Conservation (phyloP, 64 coral and sea anemone species). For the Porites lutea region DNA sequence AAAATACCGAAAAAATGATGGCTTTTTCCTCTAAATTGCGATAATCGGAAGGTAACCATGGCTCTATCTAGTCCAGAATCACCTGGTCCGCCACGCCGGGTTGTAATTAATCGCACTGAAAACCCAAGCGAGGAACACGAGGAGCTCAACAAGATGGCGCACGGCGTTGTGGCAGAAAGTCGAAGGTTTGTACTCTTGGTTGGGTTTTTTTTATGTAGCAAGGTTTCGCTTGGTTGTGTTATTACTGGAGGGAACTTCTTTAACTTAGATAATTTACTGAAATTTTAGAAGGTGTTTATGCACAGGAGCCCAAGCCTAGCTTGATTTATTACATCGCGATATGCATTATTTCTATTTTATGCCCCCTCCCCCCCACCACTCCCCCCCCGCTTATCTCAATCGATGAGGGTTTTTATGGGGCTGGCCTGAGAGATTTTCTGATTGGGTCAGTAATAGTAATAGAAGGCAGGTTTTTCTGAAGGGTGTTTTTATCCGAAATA, state of each 20-base stretch:
- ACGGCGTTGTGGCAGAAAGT: constrained; percentile 83
- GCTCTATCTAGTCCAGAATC: constrained; percentile 74
- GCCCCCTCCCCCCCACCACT: too few species aligned
- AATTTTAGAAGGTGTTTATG: background rate
- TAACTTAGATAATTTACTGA: background rate
- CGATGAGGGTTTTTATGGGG: too few species aligned
- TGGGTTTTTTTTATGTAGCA: background rate
- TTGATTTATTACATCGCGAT: too few species aligned
- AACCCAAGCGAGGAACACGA: constrained; percentile 92
- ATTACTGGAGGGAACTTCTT: background rate
- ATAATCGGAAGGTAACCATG: background rate
- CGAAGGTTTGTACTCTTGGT: constrained; percentile 57
- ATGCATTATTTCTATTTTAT: too few species aligned
- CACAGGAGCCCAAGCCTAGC: too few species aligned
- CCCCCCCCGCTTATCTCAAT: too few species aligned
- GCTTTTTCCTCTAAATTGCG: background rate
- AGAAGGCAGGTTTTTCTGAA: too few species aligned
- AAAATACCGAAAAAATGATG: background rate
- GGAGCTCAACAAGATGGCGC: constrained; percentile 98
- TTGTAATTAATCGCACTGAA: constrained; percentile 84
- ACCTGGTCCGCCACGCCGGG: constrained; percentile 16
- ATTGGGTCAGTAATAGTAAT: too few species aligned
- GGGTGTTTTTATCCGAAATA: too few species aligned
- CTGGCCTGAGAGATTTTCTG: too few species aligned
- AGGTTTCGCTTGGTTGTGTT: background rate